Conservation (phyloP, 2,888 invertebrate genomes). For the Anagyrus pseudococci region DNA sequence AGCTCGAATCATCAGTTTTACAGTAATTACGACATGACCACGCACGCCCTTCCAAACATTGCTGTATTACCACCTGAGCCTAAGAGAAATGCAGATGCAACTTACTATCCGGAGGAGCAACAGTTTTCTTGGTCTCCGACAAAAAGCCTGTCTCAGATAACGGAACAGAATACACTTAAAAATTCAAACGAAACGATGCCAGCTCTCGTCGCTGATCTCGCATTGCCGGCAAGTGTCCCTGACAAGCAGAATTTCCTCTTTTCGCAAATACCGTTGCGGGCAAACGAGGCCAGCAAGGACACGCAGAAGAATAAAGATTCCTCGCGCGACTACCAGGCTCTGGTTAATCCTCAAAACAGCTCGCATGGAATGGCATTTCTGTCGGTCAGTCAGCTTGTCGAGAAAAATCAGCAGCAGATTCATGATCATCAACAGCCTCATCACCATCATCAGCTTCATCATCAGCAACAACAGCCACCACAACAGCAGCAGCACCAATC, state of each 20-base stretch:
- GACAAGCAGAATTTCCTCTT: constrained; percentile 58
- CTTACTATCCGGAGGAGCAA: constrained; percentile 61
- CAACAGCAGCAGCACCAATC: constrained; percentile 47
- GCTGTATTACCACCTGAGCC: constrained; percentile 53
- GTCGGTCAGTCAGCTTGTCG: constrained; percentile 72
- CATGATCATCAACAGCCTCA: constrained; percentile 51
- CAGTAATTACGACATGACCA: constrained; percentile 56
- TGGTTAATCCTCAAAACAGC: constrained; percentile 57
- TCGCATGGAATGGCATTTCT: constrained; percentile 64
- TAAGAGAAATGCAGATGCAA: constrained; percentile 47
- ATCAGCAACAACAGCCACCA: constrained; percentile 52
- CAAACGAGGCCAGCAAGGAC: constrained; percentile 48
- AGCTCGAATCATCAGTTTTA: constrained; percentile 57
- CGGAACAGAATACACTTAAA: constrained; percentile 53
- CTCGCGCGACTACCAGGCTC: constrained; percentile 52
- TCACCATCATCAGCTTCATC: constrained; percentile 53
- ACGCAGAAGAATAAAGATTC: constrained; percentile 52
- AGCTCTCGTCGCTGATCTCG: constrained; percentile 69
- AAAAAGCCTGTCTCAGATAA: constrained; percentile 61
- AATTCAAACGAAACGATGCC: constrained; percentile 65
- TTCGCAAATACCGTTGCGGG: constrained; percentile 48
- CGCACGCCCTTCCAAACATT: constrained; percentile 56
- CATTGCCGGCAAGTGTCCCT: constrained; percentile 60
- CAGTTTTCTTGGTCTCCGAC: constrained; percentile 68
- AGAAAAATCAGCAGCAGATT: constrained; percentile 51